Evolutionary conservation across 2,888 invertebrate species (phyloP).

Genomic region (Patella caerulea): DNA sequence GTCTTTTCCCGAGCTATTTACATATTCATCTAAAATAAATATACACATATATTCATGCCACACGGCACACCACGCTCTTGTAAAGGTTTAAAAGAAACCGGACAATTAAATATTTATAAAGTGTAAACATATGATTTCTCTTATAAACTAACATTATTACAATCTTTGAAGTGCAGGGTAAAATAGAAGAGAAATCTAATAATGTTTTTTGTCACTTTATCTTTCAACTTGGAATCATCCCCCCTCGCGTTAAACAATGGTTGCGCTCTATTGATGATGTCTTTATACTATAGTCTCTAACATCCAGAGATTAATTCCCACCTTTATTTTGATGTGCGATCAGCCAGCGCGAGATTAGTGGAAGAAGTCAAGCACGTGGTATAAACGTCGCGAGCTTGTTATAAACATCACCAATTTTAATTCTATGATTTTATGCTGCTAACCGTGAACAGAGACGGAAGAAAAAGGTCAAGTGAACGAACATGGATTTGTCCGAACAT

Average conservation of each 20-base stretch:
- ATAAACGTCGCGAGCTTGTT: neutral
- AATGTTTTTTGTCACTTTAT: constrained; percentile 3
- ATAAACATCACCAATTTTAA: too few relatives aligned
- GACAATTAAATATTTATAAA: constrained; percentile 5
- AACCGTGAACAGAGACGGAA: too few relatives aligned
- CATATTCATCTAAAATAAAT: too few relatives aligned
- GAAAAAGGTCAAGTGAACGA: neutral
- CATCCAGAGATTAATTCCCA: neutral
- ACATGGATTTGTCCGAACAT: constrained; percentile 1
- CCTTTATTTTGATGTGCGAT: constrained; percentile 6
- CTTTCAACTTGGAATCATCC: neutral
- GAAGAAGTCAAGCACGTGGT: constrained; percentile 9
- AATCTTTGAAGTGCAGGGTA: constrained; percentile 5
- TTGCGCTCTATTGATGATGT: constrained; percentile 7
- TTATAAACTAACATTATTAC: constrained; percentile 4
- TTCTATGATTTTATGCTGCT: too few relatives aligned
- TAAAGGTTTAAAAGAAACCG: neutral
- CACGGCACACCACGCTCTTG: too few relatives aligned
- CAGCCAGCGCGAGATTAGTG: constrained; percentile 2
- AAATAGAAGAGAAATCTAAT: constrained; percentile 3
- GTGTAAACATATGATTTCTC: neutral
- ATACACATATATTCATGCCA: too few relatives aligned
- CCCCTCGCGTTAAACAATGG: constrained; percentile 6
- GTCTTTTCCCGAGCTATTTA: too few relatives aligned
- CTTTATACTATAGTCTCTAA: neutral